Evolutionary conservation across 2,888 invertebrate species (phyloP).

Genomic region (Oxystoma pomonae): DNA sequence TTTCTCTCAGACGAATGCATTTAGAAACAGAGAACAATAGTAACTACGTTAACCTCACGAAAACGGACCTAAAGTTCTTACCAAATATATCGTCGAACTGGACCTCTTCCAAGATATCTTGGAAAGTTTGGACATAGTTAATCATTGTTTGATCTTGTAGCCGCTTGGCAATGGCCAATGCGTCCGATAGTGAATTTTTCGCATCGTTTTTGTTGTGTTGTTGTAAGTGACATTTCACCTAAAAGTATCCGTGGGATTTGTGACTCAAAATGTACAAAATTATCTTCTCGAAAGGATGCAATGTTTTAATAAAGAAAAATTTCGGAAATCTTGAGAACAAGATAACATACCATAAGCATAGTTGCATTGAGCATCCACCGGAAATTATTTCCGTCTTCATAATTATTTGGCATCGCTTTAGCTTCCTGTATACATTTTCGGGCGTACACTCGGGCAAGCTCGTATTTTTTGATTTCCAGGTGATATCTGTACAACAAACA

Average conservation of each 20-base stretch:
- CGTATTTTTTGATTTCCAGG: constrained; percentile 44
- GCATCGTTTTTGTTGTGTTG: constrained; percentile 51
- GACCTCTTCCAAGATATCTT: constrained; percentile 38
- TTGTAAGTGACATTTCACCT: constrained; percentile 42
- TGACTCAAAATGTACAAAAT: no score
- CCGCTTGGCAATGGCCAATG: constrained; percentile 37
- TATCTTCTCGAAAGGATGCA: no score
- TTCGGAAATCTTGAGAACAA: no score
- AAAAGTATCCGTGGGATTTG: no score
- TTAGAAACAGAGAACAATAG: no score
- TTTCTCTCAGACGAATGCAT: no score
- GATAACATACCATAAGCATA: constrained; percentile 43
- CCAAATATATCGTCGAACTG: constrained; percentile 43
- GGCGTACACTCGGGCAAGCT: constrained; percentile 46
- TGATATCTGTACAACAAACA: constrained; percentile 33
- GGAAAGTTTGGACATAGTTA: constrained; percentile 36
- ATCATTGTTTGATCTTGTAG: constrained; percentile 41
- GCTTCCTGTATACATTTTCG: constrained; percentile 44
- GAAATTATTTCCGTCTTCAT: constrained; percentile 24
- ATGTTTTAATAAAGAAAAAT: no score
- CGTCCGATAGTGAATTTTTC: constrained; percentile 39
- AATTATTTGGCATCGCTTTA: constrained; percentile 27
- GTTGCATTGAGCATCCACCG: constrained; percentile 48
- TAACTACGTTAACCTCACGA: no score
- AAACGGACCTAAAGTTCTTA: no score